Evolutionary conservation across 2,888 invertebrate genomes (phyloP).

Genomic region (Scelioninae gen. 1): DNA sequence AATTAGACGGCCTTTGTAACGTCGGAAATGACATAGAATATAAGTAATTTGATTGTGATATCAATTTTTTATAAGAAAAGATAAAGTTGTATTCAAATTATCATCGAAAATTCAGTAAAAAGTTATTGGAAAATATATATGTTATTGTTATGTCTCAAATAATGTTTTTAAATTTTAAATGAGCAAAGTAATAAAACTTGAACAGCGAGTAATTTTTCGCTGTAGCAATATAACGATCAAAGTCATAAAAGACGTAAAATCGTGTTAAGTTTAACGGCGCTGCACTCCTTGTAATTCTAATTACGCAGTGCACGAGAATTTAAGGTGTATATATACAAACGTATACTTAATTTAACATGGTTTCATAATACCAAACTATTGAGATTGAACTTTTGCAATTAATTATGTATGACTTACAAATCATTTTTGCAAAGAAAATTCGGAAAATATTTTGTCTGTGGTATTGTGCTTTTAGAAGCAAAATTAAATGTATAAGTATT

Average conservation of each 20-base stretch:
- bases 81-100: too few relatives aligned
- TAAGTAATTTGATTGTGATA: too few relatives aligned
- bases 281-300: constrained; percentile 15
- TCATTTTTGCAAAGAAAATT: too few relatives aligned
- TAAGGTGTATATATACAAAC: too few relatives aligned
- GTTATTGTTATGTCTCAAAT: neutral
- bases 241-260: constrained; percentile 14
- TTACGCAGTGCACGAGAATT: constrained; percentile 11
- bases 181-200: neutral
- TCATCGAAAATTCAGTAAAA: too few relatives aligned
- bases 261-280: constrained; percentile 10
- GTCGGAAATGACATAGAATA: neutral
- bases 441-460: too few relatives aligned
- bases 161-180: constrained; percentile 10
- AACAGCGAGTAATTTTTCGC: too few relatives aligned
- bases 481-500: too few relatives aligned
- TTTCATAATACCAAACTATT: constrained; percentile 1
- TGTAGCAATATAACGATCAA: neutral
- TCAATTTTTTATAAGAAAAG: too few relatives aligned
- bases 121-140: too few relatives aligned
- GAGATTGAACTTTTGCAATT: constrained; percentile 7
- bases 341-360: too few relatives aligned
- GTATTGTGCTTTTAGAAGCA: too few relatives aligned
- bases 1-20: neutral
- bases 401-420: constrained; percentile 8